phyloP scores from a whole-genome alignment of 2,797 vertebrate species.

The Schizopygopsis malacanthus region DNA sequence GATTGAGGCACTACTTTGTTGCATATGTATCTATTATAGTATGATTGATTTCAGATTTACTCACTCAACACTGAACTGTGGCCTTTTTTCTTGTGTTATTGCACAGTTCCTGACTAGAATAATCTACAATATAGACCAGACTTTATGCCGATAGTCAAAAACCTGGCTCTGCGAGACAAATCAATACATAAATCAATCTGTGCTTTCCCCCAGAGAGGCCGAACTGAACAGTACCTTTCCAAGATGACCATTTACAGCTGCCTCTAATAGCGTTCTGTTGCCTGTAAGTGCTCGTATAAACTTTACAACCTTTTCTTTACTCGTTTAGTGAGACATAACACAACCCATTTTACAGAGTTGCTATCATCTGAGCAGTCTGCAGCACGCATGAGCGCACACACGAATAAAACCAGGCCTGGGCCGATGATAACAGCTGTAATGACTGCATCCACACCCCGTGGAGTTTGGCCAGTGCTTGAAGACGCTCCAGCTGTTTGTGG shows the following conservation, averaged over 20 bases:
- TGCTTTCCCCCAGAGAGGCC: neutral
- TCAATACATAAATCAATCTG: slow-evolving; percentile 27
- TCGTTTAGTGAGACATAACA: neutral
- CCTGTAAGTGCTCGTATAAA: slow-evolving; percentile 31
- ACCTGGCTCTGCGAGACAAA: neutral
- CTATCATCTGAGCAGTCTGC: slow-evolving; percentile 57
- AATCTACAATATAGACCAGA: neutral
- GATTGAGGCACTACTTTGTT: too few species aligned
- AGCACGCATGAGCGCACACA: slow-evolving; percentile 49
- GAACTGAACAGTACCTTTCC: neutral
- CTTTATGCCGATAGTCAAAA: neutral
- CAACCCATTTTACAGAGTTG: slow-evolving; percentile 34
- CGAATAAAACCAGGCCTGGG: neutral
- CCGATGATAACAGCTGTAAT: slow-evolving; percentile 49
- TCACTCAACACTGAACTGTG: neutral
- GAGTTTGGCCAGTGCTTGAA: slow-evolving; percentile 42
- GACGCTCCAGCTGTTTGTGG: slow-evolving; percentile 61
- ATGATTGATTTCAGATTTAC: slow-evolving; percentile 4
- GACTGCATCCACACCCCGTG: slow-evolving; percentile 55
- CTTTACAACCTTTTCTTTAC: slow-evolving; percentile 35
- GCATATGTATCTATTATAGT: neutral
- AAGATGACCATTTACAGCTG: slow-evolving; percentile 10
- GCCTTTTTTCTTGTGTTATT: neutral
- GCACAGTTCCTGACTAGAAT: neutral
- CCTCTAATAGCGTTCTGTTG: slow-evolving; percentile 7